Evolutionary conservation across 2,113 vertebrate species (phyloP).

Genomic region (Vulpes lagopus): DNA sequence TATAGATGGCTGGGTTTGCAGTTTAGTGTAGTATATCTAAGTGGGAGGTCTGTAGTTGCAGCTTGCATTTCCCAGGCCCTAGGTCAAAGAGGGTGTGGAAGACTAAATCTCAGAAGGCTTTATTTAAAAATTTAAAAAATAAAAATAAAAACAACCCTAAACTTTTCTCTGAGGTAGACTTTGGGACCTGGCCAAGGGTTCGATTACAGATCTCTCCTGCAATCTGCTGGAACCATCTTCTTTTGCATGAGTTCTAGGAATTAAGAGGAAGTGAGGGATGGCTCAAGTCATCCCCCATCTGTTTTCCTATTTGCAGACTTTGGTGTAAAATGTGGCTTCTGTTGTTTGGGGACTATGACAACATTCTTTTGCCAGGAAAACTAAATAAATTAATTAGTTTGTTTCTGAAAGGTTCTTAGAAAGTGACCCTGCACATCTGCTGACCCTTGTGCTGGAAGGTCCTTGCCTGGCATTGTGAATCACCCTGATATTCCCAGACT

Average conservation of each 20-base stretch:
- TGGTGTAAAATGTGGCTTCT: constrained; percentile 7
- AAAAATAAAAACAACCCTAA: background rate
- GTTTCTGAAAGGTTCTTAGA: constrained; percentile 23
- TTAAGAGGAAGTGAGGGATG: background rate
- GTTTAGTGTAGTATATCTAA: background rate
- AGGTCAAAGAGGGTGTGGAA: constrained; percentile 3
- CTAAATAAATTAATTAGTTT: background rate
- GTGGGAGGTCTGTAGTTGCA: constrained; percentile 37
- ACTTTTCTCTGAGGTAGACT: background rate
- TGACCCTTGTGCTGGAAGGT: background rate
- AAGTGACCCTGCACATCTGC: constrained; percentile 31
- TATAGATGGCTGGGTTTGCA: background rate
- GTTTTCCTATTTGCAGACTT: background rate
- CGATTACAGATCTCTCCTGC: background rate
- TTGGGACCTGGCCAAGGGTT: background rate
- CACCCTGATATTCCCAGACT: background rate
- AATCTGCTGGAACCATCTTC: constrained; percentile 6
- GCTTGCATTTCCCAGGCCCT: constrained; percentile 41
- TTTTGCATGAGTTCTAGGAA: background rate
- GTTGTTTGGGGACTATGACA: background rate
- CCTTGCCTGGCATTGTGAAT: background rate
- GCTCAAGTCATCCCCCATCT: constrained; percentile 57
- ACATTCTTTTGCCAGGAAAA: background rate
- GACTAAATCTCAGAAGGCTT: constrained; percentile 3
- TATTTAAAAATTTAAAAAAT: background rate